Evolutionary conservation across 2,113 vertebrate genomes (phyloP), one percentile per base, ranked within the genome.

Genomic region (Myiozetetes cayanensis): DNA sequence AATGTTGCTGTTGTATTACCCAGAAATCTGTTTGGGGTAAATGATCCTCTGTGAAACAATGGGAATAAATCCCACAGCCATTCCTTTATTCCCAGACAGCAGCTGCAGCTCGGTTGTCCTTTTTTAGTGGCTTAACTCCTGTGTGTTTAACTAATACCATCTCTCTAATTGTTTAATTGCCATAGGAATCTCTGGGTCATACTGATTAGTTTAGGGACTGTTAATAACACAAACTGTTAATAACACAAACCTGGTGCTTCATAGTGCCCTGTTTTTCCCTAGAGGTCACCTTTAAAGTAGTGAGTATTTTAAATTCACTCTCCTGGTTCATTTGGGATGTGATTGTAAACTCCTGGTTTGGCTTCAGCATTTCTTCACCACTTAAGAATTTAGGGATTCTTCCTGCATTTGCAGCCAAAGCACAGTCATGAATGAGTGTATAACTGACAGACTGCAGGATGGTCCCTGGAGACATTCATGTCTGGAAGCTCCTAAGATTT

Each of bases 61-160:
- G 35, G 79, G 77, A 79, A 47, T 61, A 61, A 86, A 73, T 66
- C 87, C 82, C 53, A 12, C 2, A 59, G 63, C 58, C 66, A 16
- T 88, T 91, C 89, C 19, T 50, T 50, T 96, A 30, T 25, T 90
- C 89, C 78, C 75, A 90, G 89, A 52, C 89, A 81, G 18, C 87
- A 94, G 94, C 93, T 96, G 95, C 76, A 71, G 77, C 66, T 44
- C 1, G 6, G 43, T 14, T 41, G 2, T 49, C 68, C 67, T 35
- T 65, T 47, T 66, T 84, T 71, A 31, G 9, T 33, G 74, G 59
- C 10, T 87, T 68, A 59, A 35, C 55, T 90, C n/a, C 61, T n/a
- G n/a, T 62, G 53, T 65, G 8, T 37, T 87, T 47, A 82, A 79
- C 65, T 71, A 44, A 86, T 84, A 75, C 31, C 4, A 17, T 43